Conservation (phyloP, 2,888 invertebrate species). For the Melieria crassipennis region DNA sequence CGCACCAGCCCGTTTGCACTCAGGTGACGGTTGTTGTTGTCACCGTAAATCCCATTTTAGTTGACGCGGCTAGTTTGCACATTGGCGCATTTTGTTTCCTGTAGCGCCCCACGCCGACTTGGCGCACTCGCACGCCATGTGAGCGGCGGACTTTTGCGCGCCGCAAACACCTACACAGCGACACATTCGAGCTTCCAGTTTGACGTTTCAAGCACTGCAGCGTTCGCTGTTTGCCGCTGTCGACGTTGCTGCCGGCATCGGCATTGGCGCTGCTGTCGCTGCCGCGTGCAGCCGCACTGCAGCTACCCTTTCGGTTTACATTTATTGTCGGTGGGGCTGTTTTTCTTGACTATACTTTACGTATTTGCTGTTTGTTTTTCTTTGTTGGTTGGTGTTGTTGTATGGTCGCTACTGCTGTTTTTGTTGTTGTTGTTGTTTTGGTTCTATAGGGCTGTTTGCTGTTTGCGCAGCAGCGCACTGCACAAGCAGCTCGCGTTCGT, state of each 20-base stretch:
- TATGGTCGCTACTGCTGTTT: background rate
- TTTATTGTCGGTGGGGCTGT: too few species aligned
- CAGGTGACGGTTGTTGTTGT: too few species aligned
- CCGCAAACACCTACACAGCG: slow-evolving; percentile 16
- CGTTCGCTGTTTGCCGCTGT: slow-evolving; percentile 23
- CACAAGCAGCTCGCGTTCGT: slow-evolving; percentile 2
- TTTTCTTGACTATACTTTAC: too few species aligned
- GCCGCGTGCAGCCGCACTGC: slow-evolving; percentile 20
- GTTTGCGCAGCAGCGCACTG: slow-evolving; percentile 31
- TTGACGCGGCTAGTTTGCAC: background rate
- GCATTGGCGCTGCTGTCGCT: slow-evolving; percentile 8
- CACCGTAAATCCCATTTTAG: slow-evolving; percentile 13
- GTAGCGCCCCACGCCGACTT: too few species aligned
- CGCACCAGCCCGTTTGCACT: too few species aligned
- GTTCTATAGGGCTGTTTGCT: slow-evolving; percentile 3
- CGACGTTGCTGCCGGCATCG: slow-evolving; percentile 1
- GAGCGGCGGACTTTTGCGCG: slow-evolving; percentile 40
- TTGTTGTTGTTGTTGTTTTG: background rate
- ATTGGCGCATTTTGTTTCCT: background rate
- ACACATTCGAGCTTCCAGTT: slow-evolving; percentile 4
- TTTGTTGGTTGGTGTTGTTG: too few species aligned
- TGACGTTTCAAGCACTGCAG: slow-evolving; percentile 21
- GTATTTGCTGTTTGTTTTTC: too few species aligned
- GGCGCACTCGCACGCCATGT: background rate
- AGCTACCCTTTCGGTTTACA: background rate